These are phyloP conservation scores for Lucinisca nassula DNA, from an alignment of 2,888 invertebrate genomes.

Conservation along the genomic window DNA sequence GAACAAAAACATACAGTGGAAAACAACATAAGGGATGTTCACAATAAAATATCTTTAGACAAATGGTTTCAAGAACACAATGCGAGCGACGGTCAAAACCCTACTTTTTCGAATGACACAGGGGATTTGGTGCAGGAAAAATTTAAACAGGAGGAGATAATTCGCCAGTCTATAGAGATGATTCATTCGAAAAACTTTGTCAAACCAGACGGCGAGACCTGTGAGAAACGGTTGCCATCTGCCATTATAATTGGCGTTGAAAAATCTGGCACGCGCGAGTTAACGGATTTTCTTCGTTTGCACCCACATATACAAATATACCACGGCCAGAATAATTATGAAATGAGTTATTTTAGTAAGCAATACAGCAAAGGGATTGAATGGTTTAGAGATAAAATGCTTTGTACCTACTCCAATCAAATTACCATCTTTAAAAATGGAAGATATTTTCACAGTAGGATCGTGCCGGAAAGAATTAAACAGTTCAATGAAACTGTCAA, in stretches of 20 bases:
- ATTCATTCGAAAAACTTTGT: neutral
- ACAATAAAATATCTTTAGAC: too few relatives aligned
- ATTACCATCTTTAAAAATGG: too few relatives aligned
- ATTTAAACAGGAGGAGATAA: neutral
- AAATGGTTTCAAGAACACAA: too few relatives aligned
- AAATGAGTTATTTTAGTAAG: neutral
- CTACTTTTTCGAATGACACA: too few relatives aligned
- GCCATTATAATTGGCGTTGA: neutral
- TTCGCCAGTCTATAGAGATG: neutral
- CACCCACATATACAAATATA: neutral
- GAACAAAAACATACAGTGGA: too few relatives aligned
- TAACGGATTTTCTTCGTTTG: neutral
- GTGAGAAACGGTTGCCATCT: neutral
- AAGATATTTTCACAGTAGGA: too few relatives aligned
- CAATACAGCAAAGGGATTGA: neutral
- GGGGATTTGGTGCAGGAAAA: too few relatives aligned
- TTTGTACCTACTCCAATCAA: too few relatives aligned
- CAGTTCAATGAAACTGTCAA: too few relatives aligned
- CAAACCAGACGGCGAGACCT: neutral
- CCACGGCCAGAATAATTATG: neutral
- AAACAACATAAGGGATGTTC: too few relatives aligned
- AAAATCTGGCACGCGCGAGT: neutral
- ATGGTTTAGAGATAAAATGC: neutral
- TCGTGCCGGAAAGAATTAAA: too few relatives aligned
- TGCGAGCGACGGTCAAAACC: too few relatives aligned